Percentiles rank a stretch among this genome's conserved stretches.
Evolutionary conservation across 1,140 invertebrate genomes (phyloP).

Genomic region (Brachionus koreanus): DNA sequence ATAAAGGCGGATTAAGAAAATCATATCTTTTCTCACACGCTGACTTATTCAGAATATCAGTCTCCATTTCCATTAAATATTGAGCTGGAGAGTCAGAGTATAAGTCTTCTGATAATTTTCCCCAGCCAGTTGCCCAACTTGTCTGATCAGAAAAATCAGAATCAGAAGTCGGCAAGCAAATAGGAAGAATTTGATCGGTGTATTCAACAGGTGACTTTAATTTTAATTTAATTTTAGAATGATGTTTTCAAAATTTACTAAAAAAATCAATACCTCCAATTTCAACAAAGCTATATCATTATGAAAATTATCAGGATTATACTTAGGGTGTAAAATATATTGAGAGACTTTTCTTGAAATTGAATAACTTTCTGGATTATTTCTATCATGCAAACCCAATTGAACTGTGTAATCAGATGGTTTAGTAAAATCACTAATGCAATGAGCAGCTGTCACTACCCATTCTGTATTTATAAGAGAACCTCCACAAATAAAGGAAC

Average conservation of each 20-base stretch:
- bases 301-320: not conserved
- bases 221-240: not conserved
- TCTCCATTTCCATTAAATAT: not conserved
- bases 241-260: not conserved
- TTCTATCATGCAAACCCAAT: too few relatives aligned
- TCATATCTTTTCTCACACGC: too few relatives aligned
- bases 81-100: not conserved
- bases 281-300: constrained; percentile 30
- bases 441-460: too few relatives aligned
- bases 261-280: not conserved
- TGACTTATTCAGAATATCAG: too few relatives aligned
- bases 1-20: too few relatives aligned
- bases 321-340: not conserved
- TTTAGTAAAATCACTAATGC: too few relatives aligned
- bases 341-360: not conserved
- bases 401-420: too few relatives aligned
- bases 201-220: not conserved
- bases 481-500: too few relatives aligned
- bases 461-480: too few relatives aligned
- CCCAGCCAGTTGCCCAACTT: not conserved
- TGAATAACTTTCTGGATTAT: not conserved
- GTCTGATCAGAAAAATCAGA: not conserved
- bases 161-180: not conserved
- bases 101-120: not conserved
- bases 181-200: not conserved